phyloP scores from a whole-genome alignment of 2,888 invertebrate genomes.

The Protonemura montana region DNA sequence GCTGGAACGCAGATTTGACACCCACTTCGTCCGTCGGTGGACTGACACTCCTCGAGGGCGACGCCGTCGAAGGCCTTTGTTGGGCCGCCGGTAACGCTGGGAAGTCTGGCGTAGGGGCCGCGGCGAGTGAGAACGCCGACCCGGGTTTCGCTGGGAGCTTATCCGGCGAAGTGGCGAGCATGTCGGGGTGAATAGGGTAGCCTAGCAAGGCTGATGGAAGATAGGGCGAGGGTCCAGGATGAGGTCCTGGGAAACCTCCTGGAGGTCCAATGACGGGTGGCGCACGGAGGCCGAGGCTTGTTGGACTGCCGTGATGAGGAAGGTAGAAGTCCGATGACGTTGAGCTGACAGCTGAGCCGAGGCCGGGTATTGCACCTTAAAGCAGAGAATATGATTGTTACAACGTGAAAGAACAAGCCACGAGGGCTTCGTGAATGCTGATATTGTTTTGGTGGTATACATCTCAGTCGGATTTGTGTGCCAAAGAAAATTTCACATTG shows the following conservation, averaged over 20 bases:
- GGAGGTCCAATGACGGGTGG: conserved; percentile 17
- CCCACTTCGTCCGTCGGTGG: conserved; percentile 62
- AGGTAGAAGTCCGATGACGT: conserved; percentile 24
- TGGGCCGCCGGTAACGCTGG: conserved; percentile 62
- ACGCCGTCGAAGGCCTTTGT: conserved; percentile 63
- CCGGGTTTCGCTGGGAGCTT: conserved; percentile 18
- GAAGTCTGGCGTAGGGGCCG: not conserved
- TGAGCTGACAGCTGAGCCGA: not conserved
- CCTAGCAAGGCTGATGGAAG: conserved; percentile 22
- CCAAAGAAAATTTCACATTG: not conserved
- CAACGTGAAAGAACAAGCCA: conserved; percentile 4
- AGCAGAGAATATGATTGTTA: conserved; percentile 50
- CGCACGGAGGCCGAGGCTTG: conserved; percentile 16
- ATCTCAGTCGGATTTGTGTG: not conserved
- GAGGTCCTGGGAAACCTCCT: conserved; percentile 2
- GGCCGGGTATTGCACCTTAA: conserved; percentile 60
- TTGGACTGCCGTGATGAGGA: conserved; percentile 25
- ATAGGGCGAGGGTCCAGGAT: conserved; percentile 31
- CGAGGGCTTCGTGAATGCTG: not conserved
- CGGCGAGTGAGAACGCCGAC: conserved; percentile 17
- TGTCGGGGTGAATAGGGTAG: conserved; percentile 22
- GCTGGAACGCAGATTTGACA: conserved; percentile 78
- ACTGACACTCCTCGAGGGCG: conserved; percentile 42
- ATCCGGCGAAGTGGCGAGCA: conserved; percentile 29
- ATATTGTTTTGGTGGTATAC: not conserved